phyloP scores from a whole-genome alignment of 2,113 vertebrate species.

The Ascaphus truei region DNA sequence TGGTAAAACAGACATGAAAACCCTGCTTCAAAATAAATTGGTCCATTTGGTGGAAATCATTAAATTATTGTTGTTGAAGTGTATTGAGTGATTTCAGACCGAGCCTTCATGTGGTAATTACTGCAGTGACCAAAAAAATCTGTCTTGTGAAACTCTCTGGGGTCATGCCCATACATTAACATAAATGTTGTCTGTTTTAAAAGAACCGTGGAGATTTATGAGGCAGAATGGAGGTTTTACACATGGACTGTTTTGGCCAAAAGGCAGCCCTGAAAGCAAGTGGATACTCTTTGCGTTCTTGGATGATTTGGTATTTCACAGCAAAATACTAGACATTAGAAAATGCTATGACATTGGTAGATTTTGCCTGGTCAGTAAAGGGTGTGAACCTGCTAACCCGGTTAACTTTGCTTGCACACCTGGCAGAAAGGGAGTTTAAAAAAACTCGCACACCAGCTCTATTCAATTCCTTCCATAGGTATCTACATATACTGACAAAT shows the following conservation, averaged over 20 bases:
- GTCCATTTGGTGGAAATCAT: conserved; percentile 10
- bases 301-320: conserved; percentile 37
- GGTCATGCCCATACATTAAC: conserved; percentile 22
- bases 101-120: conserved; percentile 16
- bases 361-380: too few relatives aligned
- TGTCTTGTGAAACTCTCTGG: background rate
- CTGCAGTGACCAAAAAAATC: conserved; percentile 19
- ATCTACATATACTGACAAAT: too few relatives aligned
- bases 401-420: too few relatives aligned
- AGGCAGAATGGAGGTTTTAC: conserved; percentile 48
- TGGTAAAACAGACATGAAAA: background rate
- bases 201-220: conserved; percentile 20
- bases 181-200: conserved; percentile 2
- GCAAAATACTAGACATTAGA: background rate
- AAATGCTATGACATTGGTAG: too few relatives aligned
- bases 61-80: conserved; percentile 3
- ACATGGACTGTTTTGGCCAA: conserved; percentile 46
- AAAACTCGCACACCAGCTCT: too few relatives aligned
- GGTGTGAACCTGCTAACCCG: too few relatives aligned
- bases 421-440: too few relatives aligned
- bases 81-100: background rate
- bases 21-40: background rate
- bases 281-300: conserved; percentile 1
- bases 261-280: too few relatives aligned
- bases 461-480: too few relatives aligned